Evolutionary conservation across 2,797 vertebrate species (phyloP).

Genomic region (Danio choprae): DNA sequence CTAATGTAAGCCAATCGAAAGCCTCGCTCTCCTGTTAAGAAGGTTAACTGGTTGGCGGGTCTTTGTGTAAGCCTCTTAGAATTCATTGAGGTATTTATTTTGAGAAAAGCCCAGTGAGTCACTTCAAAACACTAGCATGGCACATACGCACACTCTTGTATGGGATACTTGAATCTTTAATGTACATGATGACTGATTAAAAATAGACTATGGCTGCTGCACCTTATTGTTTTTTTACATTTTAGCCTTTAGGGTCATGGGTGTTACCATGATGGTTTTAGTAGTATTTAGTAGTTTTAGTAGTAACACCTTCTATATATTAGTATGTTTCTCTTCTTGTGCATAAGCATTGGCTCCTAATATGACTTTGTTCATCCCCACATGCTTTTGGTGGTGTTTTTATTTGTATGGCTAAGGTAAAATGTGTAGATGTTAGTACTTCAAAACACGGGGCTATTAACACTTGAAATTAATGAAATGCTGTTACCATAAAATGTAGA

Average conservation of each 20-base stretch:
- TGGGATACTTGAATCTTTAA: background rate
- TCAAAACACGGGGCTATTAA: no score
- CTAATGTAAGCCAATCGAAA: conserved; percentile 55
- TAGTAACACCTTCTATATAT: no score
- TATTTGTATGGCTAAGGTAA: no score
- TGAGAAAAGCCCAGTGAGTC: conserved; percentile 54
- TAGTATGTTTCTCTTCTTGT: no score
- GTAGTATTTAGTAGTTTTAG: no score
- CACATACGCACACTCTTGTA: background rate
- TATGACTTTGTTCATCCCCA: no score
- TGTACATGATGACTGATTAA: background rate
- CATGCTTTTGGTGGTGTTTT: no score
- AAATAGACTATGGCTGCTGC: background rate
- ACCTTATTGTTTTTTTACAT: background rate
- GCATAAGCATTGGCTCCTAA: no score
- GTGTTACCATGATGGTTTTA: no score
- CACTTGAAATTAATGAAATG: no score
- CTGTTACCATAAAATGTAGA: no score
- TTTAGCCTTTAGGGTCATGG: background rate
- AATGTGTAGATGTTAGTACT: no score
- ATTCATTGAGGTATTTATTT: conserved; percentile 56
- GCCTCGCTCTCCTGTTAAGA: conserved; percentile 59
- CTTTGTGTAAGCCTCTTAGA: conserved; percentile 77
- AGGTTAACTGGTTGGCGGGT: conserved; percentile 72
- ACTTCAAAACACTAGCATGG: conserved; percentile 10